Evolutionary conservation across 2,797 vertebrate species (phyloP).

Genomic region (Anabas testudineus): DNA sequence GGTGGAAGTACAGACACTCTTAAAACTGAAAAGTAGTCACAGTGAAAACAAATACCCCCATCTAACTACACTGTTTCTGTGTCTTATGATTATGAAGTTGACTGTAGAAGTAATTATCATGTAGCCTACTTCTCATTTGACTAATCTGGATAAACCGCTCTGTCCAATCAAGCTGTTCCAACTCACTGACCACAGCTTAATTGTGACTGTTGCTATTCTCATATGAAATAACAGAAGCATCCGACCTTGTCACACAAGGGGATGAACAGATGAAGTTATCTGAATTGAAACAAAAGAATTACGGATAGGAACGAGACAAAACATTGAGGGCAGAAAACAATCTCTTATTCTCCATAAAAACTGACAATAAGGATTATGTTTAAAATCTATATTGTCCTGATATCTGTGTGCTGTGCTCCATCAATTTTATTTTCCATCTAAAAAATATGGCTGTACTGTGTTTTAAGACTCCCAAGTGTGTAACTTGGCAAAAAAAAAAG

Average conservation of each 20-base stretch:
- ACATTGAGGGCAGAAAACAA: constrained; percentile 6
- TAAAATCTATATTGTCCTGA: background rate
- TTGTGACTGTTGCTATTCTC: constrained; percentile 51
- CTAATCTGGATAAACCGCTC: constrained; percentile 68
- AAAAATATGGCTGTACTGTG: constrained; percentile 14
- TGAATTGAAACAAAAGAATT: constrained; percentile 35
- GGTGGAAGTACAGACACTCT: constrained; percentile 22
- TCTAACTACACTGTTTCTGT: constrained; percentile 25
- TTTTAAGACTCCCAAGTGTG: constrained; percentile 38
- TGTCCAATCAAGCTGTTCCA: constrained; percentile 66
- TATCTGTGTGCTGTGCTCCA: constrained; percentile 8
- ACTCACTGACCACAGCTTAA: constrained; percentile 63
- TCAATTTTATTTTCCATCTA: constrained; percentile 23
- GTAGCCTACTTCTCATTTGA: constrained; percentile 65
- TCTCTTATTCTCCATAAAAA: constrained; percentile 9
- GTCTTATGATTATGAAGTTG: constrained; percentile 43
- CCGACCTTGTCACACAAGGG: constrained; percentile 44
- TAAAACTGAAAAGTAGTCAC: constrained; percentile 23
- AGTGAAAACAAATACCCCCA: constrained; percentile 26
- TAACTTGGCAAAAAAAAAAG: too few relatives aligned
- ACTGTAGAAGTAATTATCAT: constrained; percentile 65
- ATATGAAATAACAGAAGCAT: constrained; percentile 48
- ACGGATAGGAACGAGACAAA: constrained; percentile 17
- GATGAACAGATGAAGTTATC: constrained; percentile 35
- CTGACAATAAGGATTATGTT: background rate